These are phyloP conservation scores for Macrotrachela quadricornifera DNA, from an alignment of 1,140 invertebrate genomes.

Conservation along the genomic window DNA sequence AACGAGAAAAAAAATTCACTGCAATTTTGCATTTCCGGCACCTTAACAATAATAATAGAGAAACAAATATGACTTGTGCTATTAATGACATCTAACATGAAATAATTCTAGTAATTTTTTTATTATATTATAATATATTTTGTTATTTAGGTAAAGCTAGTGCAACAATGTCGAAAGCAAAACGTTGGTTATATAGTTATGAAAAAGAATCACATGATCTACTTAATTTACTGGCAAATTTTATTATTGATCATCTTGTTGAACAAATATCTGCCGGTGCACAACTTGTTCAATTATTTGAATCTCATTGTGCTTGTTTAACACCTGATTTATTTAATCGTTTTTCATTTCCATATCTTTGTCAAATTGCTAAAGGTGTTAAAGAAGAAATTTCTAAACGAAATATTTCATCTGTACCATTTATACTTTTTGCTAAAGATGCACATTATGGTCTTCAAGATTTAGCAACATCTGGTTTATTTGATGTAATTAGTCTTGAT, in stretches of 20 bases:
- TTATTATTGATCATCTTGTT: slow-evolving; percentile 68
- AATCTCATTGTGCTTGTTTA: slow-evolving; percentile 75
- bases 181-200: slow-evolving; percentile 65
- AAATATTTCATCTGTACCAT: slow-evolving; percentile 52
- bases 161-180: slow-evolving; percentile 65
- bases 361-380: slow-evolving; percentile 49
- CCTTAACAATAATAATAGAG: too few species aligned
- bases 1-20: too few species aligned
- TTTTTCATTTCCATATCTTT: slow-evolving; percentile 39
- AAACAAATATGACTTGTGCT: too few species aligned
- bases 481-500: slow-evolving; percentile 75
- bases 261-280: slow-evolving; percentile 47
- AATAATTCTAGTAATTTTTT: too few species aligned
- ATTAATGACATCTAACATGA: too few species aligned
- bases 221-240: slow-evolving; percentile 52
- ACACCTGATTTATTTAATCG: slow-evolving; percentile 51
- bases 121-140: too few species aligned
- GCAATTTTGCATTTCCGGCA: too few species aligned
- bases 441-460: slow-evolving; percentile 61
- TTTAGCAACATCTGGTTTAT: slow-evolving; percentile 45
- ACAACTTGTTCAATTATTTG: slow-evolving; percentile 62
- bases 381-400: slow-evolving; percentile 40
- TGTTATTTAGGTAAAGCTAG: too few species aligned
- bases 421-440: slow-evolving; percentile 83
- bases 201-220: slow-evolving; percentile 52